phyloP scores from a whole-genome alignment of 2,888 invertebrate genomes.

The Drosophila borborema region DNA sequence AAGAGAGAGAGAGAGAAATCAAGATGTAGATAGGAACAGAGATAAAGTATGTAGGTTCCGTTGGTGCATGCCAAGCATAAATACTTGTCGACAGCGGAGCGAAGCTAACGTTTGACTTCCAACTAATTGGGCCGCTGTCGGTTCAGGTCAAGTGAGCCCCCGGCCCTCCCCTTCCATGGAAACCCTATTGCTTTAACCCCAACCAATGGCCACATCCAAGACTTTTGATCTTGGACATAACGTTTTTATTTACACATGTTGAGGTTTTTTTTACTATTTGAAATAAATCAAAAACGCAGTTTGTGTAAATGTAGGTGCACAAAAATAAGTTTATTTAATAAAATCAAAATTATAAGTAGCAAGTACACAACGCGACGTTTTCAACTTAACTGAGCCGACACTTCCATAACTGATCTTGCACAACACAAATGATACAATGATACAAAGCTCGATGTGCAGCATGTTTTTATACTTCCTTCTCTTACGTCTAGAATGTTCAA shows the following conservation, averaged over 20 bases:
- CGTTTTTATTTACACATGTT: conserved; percentile 25
- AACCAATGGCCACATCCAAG: conserved; percentile 13
- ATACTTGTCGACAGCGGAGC: conserved; percentile 26
- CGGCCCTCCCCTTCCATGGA: neutral
- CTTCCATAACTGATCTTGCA: no score
- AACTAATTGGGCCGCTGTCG: conserved; percentile 53
- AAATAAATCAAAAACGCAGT: no score
- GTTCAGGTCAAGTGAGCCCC: conserved; percentile 52
- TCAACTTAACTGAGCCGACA: no score
- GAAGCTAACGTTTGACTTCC: conserved; percentile 25
- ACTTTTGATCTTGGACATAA: conserved; percentile 58
- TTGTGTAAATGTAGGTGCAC: no score
- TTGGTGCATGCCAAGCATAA: conserved; percentile 34
- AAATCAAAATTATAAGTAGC: no score
- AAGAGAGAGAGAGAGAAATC: neutral
- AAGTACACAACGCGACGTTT: no score
- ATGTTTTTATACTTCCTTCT: no score
- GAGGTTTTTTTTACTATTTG: no score
- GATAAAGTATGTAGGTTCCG: conserved; percentile 28
- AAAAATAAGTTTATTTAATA: no score
- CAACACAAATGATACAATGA: no score
- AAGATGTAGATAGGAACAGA: conserved; percentile 10
- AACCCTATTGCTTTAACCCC: neutral
- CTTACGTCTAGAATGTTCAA: no score
- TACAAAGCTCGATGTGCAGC: no score